phyloP scores from a whole-genome alignment of 2,113 vertebrate genomes.

The Coregonus clupeaformis region DNA sequence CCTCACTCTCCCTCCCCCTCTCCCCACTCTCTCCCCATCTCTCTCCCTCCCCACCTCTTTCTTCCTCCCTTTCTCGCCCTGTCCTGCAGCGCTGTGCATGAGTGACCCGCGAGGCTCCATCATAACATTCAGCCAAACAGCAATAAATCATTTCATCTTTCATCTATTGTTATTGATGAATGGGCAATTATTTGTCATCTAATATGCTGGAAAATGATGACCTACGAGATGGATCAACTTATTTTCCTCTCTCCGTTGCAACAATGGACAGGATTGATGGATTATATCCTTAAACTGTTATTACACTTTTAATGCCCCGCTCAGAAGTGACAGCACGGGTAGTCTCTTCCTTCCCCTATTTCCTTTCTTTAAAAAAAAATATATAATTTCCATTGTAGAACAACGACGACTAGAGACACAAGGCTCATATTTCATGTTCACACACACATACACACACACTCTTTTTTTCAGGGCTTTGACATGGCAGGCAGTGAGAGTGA shows the following conservation, averaged over 20 bases:
- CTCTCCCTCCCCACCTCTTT: conserved; percentile 28
- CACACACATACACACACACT: conserved; percentile 17
- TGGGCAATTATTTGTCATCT: conserved; percentile 99
- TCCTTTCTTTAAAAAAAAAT: too few relatives aligned
- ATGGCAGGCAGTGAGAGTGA: conserved; percentile 69
- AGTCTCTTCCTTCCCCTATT: conserved; percentile 61
- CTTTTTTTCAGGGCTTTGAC: conserved; percentile 75
- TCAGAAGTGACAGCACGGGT: conserved; percentile 85
- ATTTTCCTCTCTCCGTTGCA: conserved; percentile 45
- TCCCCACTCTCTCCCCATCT: conserved; percentile 46
- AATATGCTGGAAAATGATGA: conserved; percentile 93
- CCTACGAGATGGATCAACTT: conserved; percentile 89
- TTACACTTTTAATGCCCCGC: conserved; percentile 94
- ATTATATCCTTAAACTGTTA: conserved; percentile 99
- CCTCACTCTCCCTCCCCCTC: conserved; percentile 36
- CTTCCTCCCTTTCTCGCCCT: conserved; percentile 36
- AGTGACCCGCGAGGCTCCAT: conserved; percentile 80
- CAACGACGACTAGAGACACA: conserved; percentile 56
- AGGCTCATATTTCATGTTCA: conserved; percentile 86
- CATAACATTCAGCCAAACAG: conserved; percentile 78
- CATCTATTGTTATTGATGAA: conserved; percentile 99
- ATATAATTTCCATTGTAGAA: too few relatives aligned
- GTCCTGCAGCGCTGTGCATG: conserved; percentile 66
- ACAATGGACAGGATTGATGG: conserved; percentile 90
- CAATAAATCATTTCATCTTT: conserved; percentile 99